Conservation (phyloP, 2,797 vertebrate species). For the Anisognathus igniventris region DNA sequence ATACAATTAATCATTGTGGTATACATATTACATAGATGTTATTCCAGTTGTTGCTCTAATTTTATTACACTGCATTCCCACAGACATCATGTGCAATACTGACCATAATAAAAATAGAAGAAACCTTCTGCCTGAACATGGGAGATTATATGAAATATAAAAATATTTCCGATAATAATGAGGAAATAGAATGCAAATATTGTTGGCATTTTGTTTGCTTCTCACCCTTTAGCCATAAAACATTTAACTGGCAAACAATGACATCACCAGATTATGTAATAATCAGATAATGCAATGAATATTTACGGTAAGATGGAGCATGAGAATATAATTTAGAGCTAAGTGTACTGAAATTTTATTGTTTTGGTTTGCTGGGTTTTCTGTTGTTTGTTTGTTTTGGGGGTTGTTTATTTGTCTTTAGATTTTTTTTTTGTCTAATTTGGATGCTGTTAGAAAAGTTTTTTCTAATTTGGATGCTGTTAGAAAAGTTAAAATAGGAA, state of each 20-base stretch:
- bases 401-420: neutral
- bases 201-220: neutral
- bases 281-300: neutral
- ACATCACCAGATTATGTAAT: neutral
- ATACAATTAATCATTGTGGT: neutral
- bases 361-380: neutral
- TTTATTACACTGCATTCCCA: neutral
- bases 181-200: neutral
- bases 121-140: neutral
- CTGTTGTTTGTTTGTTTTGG: neutral
- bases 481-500: neutral
- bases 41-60: neutral
- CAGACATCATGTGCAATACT: neutral
- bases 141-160: neutral
- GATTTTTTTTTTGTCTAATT: too few relatives aligned
- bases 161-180: rapidly evolving
- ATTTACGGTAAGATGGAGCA: neutral
- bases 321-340: neutral
- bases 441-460: too few relatives aligned
- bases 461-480: neutral
- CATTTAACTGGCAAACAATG: neutral
- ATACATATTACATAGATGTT: neutral
- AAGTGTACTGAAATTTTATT: neutral
- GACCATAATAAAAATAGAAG: neutral
- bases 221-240: neutral